Evolutionary conservation across 2,797 vertebrate genomes (phyloP).

Genomic region (Hippopotamyrus pictus): DNA sequence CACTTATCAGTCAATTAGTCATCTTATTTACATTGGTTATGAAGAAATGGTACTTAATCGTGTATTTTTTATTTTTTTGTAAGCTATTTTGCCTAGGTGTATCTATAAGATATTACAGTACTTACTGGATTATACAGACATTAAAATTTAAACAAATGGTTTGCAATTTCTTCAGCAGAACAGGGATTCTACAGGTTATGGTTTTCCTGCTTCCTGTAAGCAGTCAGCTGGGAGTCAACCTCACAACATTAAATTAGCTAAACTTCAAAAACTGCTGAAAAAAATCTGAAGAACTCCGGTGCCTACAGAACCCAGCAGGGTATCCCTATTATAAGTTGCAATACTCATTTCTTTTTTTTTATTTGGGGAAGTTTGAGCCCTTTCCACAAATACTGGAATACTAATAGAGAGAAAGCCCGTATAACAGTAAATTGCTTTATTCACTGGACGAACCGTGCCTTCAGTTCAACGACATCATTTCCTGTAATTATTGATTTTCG

Average conservation of each 20-base stretch:
- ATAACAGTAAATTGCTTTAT: not conserved
- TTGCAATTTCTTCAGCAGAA: not conserved
- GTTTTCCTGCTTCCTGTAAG: not conserved
- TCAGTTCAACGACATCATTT: not conserved
- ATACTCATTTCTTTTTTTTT: not conserved
- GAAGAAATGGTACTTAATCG: not conserved
- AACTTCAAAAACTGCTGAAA: not conserved
- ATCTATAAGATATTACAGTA: not conserved
- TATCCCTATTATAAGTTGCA: not conserved
- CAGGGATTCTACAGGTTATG: not conserved
- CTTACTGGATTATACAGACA: not conserved
- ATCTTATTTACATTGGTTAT: not conserved
- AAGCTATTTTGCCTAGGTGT: not conserved
- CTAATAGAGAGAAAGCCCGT: not conserved
- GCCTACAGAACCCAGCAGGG: not conserved
- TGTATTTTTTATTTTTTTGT: not conserved
- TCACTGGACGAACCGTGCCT: not conserved
- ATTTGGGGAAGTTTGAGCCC: not conserved
- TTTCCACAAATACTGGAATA: not conserved
- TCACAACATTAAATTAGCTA: not conserved
- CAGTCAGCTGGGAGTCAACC: not conserved
- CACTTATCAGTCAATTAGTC: not conserved
- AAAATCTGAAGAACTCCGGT: not conserved
- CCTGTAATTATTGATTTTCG: not conserved
- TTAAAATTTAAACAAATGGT: not conserved